Base-by-base conservation (phyloP, 2,888 invertebrate genomes). In the Colletes collaris region DNA sequence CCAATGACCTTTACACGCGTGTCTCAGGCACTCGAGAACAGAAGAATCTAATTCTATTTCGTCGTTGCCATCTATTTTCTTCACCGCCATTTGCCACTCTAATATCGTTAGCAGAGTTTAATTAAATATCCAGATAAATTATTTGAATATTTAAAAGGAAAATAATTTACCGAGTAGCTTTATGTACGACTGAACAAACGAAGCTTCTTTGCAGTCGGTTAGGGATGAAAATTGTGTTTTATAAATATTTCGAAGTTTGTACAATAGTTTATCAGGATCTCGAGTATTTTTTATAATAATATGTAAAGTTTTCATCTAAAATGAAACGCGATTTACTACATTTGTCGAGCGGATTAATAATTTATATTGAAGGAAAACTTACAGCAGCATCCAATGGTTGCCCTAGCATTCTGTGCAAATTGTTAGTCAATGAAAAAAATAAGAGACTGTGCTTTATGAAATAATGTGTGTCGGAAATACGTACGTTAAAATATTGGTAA, bases 401-500 rank as follows among this genome's bases (percentile, higher is more conserved):
- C 0, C 96, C 96, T 53, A 96, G 94, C 94, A 96, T 95, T 86
- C 96, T 96, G 92, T 40, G 94, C 93, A 81, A 86, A 50, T 19
- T 72, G 74, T 63, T 8, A 73, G 64, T 72, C 69, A 49, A 11
- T 73, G 40, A 35, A 7, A 46, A 16, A 56, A 40, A 44, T 0
- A 16, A 13, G 13, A 11, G 50, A n/a, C 19, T 13, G 2, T 19
- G n/a, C 10, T 44, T 3, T 10, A 52, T 4, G n/a, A 27, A 13
- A 4, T 16, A 46, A 16, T 5, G n/a, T 35, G 5, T 19, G 16
- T 37, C 35, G 52, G 10, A 0, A 6, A 49, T 65, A 93, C 95
- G 94, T 93, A 97, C 96, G 96, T 96, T n/a, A 97, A 93, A 70
- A 97, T 92, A 92, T 97, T 96, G 3, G 95, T 95, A 2, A 97